Evolutionary conservation across 2,797 vertebrate species (phyloP).

Genomic region (Novumbra hubbsi): DNA sequence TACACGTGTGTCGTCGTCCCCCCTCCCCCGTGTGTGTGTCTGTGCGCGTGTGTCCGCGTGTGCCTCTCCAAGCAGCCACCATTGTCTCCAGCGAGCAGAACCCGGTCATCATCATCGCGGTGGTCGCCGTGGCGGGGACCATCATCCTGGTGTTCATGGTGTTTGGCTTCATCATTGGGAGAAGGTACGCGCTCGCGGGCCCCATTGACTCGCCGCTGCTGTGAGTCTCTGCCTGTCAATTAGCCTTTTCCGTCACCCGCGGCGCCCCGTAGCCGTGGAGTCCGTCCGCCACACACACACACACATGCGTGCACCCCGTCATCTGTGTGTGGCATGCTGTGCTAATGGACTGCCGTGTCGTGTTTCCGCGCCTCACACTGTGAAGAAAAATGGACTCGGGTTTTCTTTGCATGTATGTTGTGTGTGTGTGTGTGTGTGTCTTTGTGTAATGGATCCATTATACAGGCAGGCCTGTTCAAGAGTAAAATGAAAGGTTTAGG

Average conservation of each 20-base stretch:
- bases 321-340: conserved; percentile 42
- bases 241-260: conserved; percentile 71
- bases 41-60: conserved; percentile 21
- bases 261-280: conserved; percentile 61
- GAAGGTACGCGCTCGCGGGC: conserved; percentile 88
- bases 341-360: conserved; percentile 52
- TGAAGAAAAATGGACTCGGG: conserved; percentile 27
- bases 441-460: conserved; percentile 41
- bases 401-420: conserved; percentile 35
- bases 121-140: conserved; percentile 97
- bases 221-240: conserved; percentile 80
- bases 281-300: conserved; percentile 43
- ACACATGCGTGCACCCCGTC: no score
- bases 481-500: conserved; percentile 24
- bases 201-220: conserved; percentile 82
- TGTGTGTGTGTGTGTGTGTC: no score
- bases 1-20: conserved; percentile 8
- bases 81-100: conserved; percentile 97
- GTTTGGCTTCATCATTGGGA: conserved; percentile 98
- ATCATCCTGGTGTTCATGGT: conserved; percentile 99
- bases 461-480: conserved; percentile 35
- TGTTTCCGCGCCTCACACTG: conserved; percentile 28
- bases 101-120: conserved; percentile 97
- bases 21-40: conserved; percentile 16
- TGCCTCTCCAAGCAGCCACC: conserved; percentile 78